Evolutionary conservation across 2,888 invertebrate species (phyloP), one percentile per base, ranked within the genome.

Genomic region (Chloroclysta siterata): DNA sequence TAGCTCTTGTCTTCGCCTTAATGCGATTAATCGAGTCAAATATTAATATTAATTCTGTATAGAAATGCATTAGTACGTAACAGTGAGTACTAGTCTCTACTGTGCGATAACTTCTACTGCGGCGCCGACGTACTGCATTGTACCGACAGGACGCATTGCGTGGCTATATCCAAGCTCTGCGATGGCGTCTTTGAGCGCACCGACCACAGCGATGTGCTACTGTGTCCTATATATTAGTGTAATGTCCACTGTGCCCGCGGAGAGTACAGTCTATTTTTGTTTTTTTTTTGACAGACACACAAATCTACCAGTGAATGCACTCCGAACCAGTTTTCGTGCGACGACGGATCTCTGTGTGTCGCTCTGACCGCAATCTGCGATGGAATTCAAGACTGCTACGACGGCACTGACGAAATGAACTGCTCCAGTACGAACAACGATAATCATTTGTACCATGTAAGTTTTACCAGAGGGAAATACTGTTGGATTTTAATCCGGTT

Each of bases 331-430:
- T 82, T 90, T 68, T 72, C 81, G n/a, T 93, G 93, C 71, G 90
- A 89, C 65, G 86, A 89, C 56, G 86, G 87, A 0, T 78, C 81
- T 0, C 79, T 80, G 41, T 97, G 97, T 79, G 81, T 95, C 28
- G 94, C 95, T 0, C 77, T 94, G 15, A 88, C 90, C 0, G 87
- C 93, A 54, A 88, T 94, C 39, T 97, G 97, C 81, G 95, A 97
- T 80, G 94, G 94, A 0, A 93, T 93, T 10, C 87, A 90, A 42
- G 95, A 97, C 75, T 97, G 97, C 78, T 93, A 94, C 66, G 97
- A 97, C 77, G 95, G 94, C 10, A 94, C 94, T 50, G 97, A 98
- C 78, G 97, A 98, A 82, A 79, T 79, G 2, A 94, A 96, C 81
- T 96, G 96, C 70, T 90, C 93, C 33, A 83, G 76, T 52, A 60